Percentiles rank a stretch among this genome's conserved stretches.
phyloP scores from a whole-genome alignment of 2,113 vertebrate species.

The Hydropotes inermis region DNA sequence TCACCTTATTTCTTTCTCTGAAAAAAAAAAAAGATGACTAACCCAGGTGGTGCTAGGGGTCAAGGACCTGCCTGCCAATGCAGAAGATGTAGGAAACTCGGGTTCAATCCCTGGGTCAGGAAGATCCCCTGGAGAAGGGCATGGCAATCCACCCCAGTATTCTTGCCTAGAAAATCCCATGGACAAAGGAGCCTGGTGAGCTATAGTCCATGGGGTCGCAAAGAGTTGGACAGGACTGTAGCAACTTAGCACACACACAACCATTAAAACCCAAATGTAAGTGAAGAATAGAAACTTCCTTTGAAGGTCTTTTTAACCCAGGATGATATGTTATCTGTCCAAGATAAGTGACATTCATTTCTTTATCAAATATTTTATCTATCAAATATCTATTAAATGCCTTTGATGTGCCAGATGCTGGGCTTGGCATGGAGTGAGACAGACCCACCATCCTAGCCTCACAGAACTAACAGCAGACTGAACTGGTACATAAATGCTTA shows the following conservation, averaged over 20 bases:
- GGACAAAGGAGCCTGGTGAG: background rate
- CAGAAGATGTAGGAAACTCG: background rate
- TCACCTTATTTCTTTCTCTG: background rate
- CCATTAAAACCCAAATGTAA: background rate
- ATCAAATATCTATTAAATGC: background rate
- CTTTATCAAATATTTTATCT: background rate
- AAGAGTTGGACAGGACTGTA: background rate
- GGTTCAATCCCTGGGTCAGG: background rate
- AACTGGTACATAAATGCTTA: background rate
- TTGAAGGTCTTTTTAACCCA: background rate
- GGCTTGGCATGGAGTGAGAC: background rate
- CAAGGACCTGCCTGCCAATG: background rate
- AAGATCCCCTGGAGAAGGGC: background rate
- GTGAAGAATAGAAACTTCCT: background rate
- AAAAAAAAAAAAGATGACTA: background rate
- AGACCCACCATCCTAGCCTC: background rate
- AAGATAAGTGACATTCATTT: background rate
- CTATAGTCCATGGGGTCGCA: background rate
- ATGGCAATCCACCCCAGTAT: background rate
- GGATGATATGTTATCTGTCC: background rate
- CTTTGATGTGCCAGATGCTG: background rate
- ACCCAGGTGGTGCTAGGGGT: background rate
- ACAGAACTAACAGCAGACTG: background rate
- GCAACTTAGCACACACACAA: background rate
- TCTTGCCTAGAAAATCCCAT: background rate